phyloP scores from a whole-genome alignment of 2,113 vertebrate genomes.

The Fregata magnificens region DNA sequence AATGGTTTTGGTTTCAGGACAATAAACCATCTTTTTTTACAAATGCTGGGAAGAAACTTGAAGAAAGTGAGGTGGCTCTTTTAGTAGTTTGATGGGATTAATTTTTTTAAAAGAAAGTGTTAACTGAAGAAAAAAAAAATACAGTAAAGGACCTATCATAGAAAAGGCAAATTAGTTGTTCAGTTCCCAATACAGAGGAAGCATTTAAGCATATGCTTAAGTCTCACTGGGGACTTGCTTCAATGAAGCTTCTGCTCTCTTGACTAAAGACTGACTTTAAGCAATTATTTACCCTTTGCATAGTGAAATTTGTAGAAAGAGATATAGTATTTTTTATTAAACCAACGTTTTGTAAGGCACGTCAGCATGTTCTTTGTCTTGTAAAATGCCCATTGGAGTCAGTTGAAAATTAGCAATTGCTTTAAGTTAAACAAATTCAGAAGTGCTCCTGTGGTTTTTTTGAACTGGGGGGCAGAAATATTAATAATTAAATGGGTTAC shows the following conservation, averaged over 20 bases:
- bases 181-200: background rate
- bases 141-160: background rate
- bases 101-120: slow-evolving; percentile 18
- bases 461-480: background rate
- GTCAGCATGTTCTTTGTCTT: background rate
- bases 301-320: background rate
- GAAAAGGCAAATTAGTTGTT: background rate
- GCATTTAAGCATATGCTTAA: background rate
- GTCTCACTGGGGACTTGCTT: background rate
- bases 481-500: background rate
- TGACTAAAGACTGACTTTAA: background rate
- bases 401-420: background rate
- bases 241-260: background rate
- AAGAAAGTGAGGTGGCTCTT: slow-evolving; percentile 22
- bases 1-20: slow-evolving; percentile 38
- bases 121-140: background rate
- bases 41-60: slow-evolving; percentile 36
- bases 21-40: slow-evolving; percentile 29
- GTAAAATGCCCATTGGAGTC: background rate
- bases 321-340: background rate
- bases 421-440: background rate
- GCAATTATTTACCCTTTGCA: slow-evolving; percentile 18
- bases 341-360: background rate
- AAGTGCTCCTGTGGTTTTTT: background rate
- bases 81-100: slow-evolving; percentile 30